Evolutionary conservation across 2,113 vertebrate genomes (phyloP).

Genomic region (Notechis scutatus): DNA sequence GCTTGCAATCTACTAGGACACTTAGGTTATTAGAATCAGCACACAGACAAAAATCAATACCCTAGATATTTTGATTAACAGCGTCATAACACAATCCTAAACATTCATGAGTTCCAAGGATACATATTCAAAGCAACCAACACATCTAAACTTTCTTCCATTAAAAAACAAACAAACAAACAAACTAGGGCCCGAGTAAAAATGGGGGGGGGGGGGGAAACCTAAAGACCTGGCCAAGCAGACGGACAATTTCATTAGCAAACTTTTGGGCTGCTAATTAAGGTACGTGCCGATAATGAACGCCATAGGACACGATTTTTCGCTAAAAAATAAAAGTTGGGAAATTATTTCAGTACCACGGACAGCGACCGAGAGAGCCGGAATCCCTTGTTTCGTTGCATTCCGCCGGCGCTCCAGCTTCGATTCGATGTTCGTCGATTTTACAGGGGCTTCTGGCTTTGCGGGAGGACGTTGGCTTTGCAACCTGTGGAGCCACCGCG

Average conservation of each 20-base stretch:
- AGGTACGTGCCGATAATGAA: neutral
- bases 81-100: slow-evolving; percentile 14
- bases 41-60: neutral
- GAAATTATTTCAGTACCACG: neutral
- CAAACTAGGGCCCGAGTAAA: neutral
- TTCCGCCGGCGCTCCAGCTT: neutral
- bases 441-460: neutral
- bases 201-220: too few relatives aligned
- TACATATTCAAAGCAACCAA: neutral
- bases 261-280: neutral
- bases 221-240: neutral
- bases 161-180: neutral
- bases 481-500: neutral
- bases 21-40: neutral
- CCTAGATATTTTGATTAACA: neutral
- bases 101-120: neutral
- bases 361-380: slow-evolving; percentile 10
- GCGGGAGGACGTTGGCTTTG: neutral
- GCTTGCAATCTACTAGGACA: neutral
- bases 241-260: neutral
- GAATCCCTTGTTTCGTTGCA: neutral
- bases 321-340: neutral
- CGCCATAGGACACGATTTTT: neutral
- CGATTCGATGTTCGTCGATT: neutral
- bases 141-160: neutral